Base-by-base conservation (phyloP, 1,140 invertebrate genomes). In the Galendromus occidentalis region DNA sequence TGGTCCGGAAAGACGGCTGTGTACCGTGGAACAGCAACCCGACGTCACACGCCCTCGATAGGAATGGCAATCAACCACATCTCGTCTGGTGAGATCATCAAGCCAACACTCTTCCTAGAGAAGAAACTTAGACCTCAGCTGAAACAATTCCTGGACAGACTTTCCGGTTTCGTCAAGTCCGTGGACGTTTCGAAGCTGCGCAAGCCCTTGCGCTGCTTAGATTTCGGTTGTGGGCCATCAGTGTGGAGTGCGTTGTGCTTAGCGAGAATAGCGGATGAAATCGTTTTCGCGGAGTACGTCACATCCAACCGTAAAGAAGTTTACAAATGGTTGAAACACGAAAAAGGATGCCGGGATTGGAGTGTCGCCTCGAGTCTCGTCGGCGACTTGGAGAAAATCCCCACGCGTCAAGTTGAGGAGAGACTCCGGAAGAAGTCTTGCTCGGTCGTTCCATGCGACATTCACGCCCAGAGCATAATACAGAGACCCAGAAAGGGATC, bases 31-130 rank as follows among this genome's bases (percentile, higher is more conserved):
- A 39, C 33, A 39, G 4, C 9, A 4, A 6, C 33, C 4, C 33
- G 33, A 39, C 33, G 33, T 39, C 33, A 9, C 4, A 39, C 9
- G 33, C 4, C 14, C 51, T 59, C 14, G 51, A 18, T 17, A 5
- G 25, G 14, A 14, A 59, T 59, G 51, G 51, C 51, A 17, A 25
- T 59, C 51, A 59, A 59, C 51, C 51, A 59, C 33, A 59, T 59
- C 20, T 25, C 22, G 17, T 25, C 22, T 6, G 51, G 22, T 4
- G 51, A 59, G 33, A 22, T 4, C 17, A 25, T 59, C 20, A 25
- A 25, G n/a, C 25, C 22, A 14, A 59, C 51, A 22, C 25, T 59
- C 4, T 22, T 59, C 22, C 22, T 59, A 17, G 33, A 59, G 22
- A 59, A 59, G 25, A 25, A 59, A 59, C 51, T 29, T 17, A 1